Evolutionary conservation across 2,888 invertebrate genomes (phyloP), one percentile per base, ranked within the genome.

Genomic region (Acanthosepion esculentum): DNA sequence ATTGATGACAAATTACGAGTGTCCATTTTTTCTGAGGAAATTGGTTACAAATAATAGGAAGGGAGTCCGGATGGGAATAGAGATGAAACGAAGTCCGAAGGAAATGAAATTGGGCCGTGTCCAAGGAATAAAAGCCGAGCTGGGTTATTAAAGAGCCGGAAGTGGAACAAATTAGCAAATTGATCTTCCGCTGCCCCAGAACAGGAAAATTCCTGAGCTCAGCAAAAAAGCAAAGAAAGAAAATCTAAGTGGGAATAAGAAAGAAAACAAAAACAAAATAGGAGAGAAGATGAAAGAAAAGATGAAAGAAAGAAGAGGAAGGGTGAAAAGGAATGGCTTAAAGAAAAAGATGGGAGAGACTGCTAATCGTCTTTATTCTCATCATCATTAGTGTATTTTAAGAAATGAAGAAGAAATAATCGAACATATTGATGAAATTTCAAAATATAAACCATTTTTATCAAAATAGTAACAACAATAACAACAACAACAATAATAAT

Each of bases 21-120:
- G 78, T 78, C 15, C 78, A 78, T 78, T 78, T 78, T 78, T 33
- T 78, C 78, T n/a, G 78, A 78, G 78, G 78, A 78, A 78, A 78
- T 78, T 78, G 78, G 78, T 78, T 78, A 78, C n/a, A 78, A 33
- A 78, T 78, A 78, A 78, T 78, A 78, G n/a, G n/a, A 78, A 78
- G n/a, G 78, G 78, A 78, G n/a, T 33, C 78, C 78, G 78, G 78
- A 78, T 78, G 78, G 23, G 78, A 78, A 78, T 15, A 33, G n/a
- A 78, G 78, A 78, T 78, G n/a, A 78, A 78, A 78, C 78, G n/a
- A n/a, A 78, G 78, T n/a, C 78, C n/a, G 78, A 78, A 78, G 78
- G 78, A 78, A 78, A 78, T 78, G 78, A 78, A 78, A 78, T 78
- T 78, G 78, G 78, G 78, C n/a, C 78, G n/a, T 78, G n/a, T 78